Conservation (phyloP, 2,888 invertebrate species). For the Clivina fossor region DNA sequence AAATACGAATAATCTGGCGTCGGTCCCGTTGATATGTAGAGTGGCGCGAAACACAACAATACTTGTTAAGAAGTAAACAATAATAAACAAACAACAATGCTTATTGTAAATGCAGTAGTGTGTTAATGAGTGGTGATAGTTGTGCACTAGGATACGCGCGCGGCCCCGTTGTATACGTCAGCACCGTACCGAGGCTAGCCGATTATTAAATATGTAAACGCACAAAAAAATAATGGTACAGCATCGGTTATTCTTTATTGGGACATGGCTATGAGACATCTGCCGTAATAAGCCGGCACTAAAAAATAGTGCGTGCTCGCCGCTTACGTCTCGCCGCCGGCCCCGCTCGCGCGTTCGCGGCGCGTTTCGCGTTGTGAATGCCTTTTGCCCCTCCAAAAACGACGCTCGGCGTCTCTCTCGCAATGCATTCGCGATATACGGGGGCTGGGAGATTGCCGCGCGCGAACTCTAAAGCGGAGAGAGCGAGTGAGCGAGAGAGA, state of each 20-base stretch:
- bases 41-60: slow-evolving; percentile 32
- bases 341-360: too few relatives aligned
- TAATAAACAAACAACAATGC: too few relatives aligned
- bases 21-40: too few relatives aligned
- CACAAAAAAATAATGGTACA: slow-evolving; percentile 53
- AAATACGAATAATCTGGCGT: slow-evolving; percentile 44
- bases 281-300: slow-evolving; percentile 66
- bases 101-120: too few relatives aligned
- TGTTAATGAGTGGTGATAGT: too few relatives aligned
- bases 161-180: slow-evolving; percentile 43
- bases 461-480: not conserved
- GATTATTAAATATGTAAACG: slow-evolving; percentile 55
- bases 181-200: slow-evolving; percentile 49
- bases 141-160: slow-evolving; percentile 18
- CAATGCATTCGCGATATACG: not conserved
- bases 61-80: too few relatives aligned
- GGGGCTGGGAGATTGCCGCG: not conserved
- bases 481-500: too few relatives aligned
- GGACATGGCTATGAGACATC: slow-evolving; percentile 63
- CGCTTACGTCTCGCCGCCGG: too few relatives aligned
- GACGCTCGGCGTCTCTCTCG: slow-evolving; percentile 37
- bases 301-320: slow-evolving; percentile 67
- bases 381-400: too few relatives aligned
- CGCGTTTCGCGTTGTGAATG: slow-evolving; percentile 47
- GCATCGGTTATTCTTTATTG: slow-evolving; percentile 54